Evolutionary conservation across 2,797 vertebrate species (phyloP).

Genomic region (Cichlasoma orientale): DNA sequence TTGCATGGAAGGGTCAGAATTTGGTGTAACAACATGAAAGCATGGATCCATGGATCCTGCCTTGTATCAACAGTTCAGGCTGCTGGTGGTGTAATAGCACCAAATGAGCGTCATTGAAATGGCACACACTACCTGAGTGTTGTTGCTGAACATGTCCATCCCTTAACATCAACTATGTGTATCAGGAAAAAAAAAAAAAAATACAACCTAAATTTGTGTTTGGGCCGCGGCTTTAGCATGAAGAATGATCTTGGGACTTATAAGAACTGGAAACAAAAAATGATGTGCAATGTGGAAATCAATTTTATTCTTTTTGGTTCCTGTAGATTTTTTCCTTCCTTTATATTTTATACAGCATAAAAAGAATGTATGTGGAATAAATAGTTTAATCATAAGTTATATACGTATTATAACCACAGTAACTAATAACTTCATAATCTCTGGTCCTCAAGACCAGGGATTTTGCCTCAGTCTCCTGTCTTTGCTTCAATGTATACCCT

Average conservation of each 20-base stretch:
- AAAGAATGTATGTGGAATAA: neutral
- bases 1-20: no score
- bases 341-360: neutral
- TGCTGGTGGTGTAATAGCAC: no score
- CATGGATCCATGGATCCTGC: no score
- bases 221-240: neutral
- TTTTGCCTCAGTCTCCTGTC: constrained; percentile 5
- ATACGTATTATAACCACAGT: neutral
- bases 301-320: neutral
- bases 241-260: neutral
- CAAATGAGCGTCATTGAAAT: no score
- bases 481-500: constrained; percentile 25
- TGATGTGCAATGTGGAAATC: neutral
- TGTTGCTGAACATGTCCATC: no score
- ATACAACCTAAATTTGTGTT: neutral
- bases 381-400: neutral
- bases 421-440: neutral
- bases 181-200: neutral
- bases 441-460: neutral
- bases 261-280: neutral
- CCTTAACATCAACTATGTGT: no score
- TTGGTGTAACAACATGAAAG: no score
- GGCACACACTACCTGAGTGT: no score
- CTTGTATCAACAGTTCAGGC: no score
- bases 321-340: neutral